phyloP scores from a whole-genome alignment of 2,888 invertebrate genomes.

The Pedicia rivosa region DNA sequence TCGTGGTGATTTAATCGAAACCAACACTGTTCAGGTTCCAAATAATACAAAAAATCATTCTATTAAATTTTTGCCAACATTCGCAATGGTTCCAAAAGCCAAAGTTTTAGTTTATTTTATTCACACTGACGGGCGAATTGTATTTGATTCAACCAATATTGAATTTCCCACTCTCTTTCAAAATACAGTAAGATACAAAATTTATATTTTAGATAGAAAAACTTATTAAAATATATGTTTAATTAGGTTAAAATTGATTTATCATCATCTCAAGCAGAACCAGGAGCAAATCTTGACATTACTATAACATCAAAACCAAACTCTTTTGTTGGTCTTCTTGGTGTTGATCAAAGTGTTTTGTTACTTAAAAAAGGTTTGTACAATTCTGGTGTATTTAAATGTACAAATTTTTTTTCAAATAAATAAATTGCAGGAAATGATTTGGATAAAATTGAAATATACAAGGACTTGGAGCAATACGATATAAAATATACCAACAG shows the following conservation, averaged over 20 bases:
- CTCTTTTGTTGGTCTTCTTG: conserved; percentile 74
- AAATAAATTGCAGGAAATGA: too few species aligned
- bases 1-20: conserved; percentile 66
- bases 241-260: conserved; percentile 53
- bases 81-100: conserved; percentile 71
- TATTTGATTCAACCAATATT: conserved; percentile 70
- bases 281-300: conserved; percentile 62
- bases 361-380: conserved; percentile 51
- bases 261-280: conserved; percentile 47
- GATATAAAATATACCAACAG: too few species aligned
- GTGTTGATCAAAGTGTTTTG: conserved; percentile 71
- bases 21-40: conserved; percentile 47
- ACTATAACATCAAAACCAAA: conserved; percentile 66
- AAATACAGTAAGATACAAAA: too few species aligned
- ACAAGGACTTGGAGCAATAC: conserved; percentile 43
- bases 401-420: too few species aligned
- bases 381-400: too few species aligned
- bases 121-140: conserved; percentile 48
- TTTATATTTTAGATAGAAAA: too few species aligned
- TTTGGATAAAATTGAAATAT: conserved; percentile 35
- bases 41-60: conserved; percentile 34
- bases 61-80: conserved; percentile 54
- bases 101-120: conserved; percentile 68
- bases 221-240: too few species aligned
- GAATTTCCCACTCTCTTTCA: conserved; percentile 48